Percentiles rank a stretch among this genome's conserved stretches.
phyloP scores from a whole-genome alignment of 2,113 vertebrate species.

The Phyllopteryx taeniolatus region DNA sequence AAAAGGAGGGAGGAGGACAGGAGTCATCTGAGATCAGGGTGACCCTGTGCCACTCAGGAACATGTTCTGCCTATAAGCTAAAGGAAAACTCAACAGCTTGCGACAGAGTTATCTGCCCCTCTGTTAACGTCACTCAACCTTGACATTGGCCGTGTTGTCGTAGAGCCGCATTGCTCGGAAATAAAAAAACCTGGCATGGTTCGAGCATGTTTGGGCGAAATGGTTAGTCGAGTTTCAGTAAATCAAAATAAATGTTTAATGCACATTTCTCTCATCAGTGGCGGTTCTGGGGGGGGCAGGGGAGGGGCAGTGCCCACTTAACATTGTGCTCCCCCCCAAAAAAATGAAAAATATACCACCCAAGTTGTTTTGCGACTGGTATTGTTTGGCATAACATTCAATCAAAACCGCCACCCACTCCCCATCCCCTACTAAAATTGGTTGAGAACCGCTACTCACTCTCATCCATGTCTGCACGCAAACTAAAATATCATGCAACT shows the following conservation, averaged over 20 bases:
- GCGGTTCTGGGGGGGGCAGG: not conserved
- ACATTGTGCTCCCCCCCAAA: too few relatives aligned
- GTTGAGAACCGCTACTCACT: too few relatives aligned
- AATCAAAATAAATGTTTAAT: conserved; percentile 9
- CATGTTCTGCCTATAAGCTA: conserved; percentile 63
- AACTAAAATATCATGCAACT: not conserved
- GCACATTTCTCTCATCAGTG: not conserved
- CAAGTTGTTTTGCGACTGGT: too few relatives aligned
- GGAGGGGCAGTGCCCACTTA: too few relatives aligned
- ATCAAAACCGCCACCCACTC: too few relatives aligned
- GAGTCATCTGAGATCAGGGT: conserved; percentile 70
- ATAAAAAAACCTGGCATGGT: conserved; percentile 14
- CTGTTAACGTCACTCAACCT: conserved; percentile 48
- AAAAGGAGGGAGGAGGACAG: conserved; percentile 50
- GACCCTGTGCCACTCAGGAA: conserved; percentile 67
- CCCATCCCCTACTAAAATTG: too few relatives aligned
- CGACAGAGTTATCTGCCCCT: conserved; percentile 49
- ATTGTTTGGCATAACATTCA: too few relatives aligned
- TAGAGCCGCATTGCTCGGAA: conserved; percentile 18
- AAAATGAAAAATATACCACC: too few relatives aligned
- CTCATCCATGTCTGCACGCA: too few relatives aligned
- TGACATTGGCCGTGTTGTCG: conserved; percentile 35
- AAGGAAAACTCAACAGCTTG: conserved; percentile 55
- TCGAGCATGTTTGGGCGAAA: conserved; percentile 19
- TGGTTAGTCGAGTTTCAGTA: conserved; percentile 7